Conservation (phyloP, 2,113 vertebrate genomes). For the Oryzias curvinotus region DNA sequence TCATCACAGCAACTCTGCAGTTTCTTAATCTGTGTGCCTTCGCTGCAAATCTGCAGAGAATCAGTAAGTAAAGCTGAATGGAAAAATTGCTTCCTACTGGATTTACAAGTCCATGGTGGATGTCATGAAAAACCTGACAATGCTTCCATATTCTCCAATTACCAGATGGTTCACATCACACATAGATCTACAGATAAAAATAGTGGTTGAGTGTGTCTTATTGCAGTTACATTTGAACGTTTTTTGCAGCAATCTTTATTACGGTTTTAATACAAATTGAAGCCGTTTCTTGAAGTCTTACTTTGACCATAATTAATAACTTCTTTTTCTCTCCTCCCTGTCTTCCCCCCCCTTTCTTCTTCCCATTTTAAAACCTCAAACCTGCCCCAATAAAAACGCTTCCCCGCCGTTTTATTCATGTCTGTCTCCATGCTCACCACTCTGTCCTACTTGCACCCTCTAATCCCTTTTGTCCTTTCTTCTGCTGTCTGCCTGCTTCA, state of each 20-base stretch:
- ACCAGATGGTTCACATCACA: constrained; percentile 34
- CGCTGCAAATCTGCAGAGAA: constrained; percentile 22
- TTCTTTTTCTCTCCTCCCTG: constrained; percentile 8
- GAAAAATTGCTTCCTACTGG: constrained; percentile 9
- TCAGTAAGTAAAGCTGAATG: constrained; percentile 39
- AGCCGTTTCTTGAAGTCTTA: not conserved
- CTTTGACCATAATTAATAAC: constrained; percentile 10
- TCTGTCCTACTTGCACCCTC: constrained; percentile 7
- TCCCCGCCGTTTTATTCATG: constrained; percentile 1
- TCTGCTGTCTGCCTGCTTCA: constrained; percentile 52
- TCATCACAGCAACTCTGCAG: constrained; percentile 2
- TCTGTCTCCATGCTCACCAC: constrained; percentile 1
- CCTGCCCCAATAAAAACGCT: not conserved
- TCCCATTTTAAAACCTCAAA: not conserved
- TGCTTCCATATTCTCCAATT: constrained; percentile 50
- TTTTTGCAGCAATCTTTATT: constrained; percentile 40
- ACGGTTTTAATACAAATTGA: constrained; percentile 9
- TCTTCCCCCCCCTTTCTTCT: not conserved
- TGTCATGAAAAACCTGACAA: constrained; percentile 27
- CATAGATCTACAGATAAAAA: constrained; percentile 8
- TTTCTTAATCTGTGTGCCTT: constrained; percentile 3
- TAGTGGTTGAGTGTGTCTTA: no score
- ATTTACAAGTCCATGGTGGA: constrained; percentile 9
- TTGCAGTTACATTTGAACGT: no score
- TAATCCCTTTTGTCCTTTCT: constrained; percentile 12